Conservation (phyloP, 2,113 vertebrate genomes). For the Ramphastos sulfuratus region DNA sequence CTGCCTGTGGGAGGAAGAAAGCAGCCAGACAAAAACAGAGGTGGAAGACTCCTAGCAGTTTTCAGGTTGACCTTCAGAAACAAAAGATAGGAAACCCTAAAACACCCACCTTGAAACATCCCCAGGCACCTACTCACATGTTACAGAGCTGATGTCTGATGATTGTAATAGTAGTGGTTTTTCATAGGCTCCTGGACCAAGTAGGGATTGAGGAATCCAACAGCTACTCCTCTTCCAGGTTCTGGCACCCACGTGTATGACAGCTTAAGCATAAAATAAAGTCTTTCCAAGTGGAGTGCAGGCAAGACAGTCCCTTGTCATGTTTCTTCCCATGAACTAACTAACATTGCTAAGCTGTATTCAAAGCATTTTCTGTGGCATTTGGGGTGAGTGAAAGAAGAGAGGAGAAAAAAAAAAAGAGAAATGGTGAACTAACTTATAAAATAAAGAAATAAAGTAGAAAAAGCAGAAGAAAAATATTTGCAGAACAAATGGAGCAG, state of each 20-base stretch:
- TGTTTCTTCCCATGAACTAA: not conserved
- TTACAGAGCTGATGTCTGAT: not conserved
- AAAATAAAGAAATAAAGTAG: not conserved
- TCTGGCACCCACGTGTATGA: not conserved
- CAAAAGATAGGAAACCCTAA: not conserved
- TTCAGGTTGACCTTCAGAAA: not conserved
- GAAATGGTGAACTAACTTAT: not conserved
- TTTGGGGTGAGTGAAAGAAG: no score
- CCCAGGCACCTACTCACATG: not conserved
- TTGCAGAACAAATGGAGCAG: not conserved
- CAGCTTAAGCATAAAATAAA: not conserved
- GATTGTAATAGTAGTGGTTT: accelerated
- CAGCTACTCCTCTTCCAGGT: not conserved
- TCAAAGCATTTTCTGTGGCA: not conserved
- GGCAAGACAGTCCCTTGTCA: not conserved
- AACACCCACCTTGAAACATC: not conserved
- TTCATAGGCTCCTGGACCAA: not conserved
- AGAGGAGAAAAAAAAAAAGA: not conserved
- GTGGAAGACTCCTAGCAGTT: not conserved
- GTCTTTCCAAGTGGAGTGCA: not conserved
- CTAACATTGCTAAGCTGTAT: not conserved
- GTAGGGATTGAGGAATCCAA: not conserved
- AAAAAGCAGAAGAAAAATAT: not conserved
- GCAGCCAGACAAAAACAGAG: not conserved
- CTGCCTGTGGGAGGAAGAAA: not conserved